These are phyloP conservation scores for Napeogenes sylphis DNA, from an alignment of 2,888 invertebrate genomes.

Conservation along the genomic window DNA sequence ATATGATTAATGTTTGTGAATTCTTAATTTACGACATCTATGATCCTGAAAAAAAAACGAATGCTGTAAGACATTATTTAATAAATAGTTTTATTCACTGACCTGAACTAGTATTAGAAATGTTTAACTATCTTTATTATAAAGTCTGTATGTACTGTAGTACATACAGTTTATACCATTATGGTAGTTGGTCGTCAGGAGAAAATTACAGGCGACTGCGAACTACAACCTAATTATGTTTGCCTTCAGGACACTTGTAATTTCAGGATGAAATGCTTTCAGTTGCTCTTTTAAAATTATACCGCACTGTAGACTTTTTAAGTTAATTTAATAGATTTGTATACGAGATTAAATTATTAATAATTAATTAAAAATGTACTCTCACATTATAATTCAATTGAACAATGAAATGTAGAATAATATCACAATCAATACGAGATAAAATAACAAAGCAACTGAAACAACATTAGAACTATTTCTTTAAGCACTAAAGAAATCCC, in stretches of 20 bases:
- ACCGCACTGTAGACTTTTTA: neutral
- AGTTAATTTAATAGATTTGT: too few species aligned
- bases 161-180: constrained; percentile 31
- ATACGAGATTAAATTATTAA: too few species aligned
- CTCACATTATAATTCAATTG: too few species aligned
- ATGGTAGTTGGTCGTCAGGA: constrained; percentile 35
- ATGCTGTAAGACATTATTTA: too few species aligned
- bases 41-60: too few species aligned
- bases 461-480: neutral
- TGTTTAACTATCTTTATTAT: constrained; percentile 19
- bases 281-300: constrained; percentile 10
- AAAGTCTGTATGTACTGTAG: constrained; percentile 8
- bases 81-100: too few species aligned
- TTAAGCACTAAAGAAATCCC: constrained; percentile 1
- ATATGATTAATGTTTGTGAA: too few species aligned
- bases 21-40: too few species aligned
- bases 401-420: too few species aligned
- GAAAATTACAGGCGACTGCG: constrained; percentile 46
- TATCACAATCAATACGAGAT: neutral
- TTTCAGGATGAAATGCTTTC: constrained; percentile 19
- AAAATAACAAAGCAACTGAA: neutral
- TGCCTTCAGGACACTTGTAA: constrained; percentile 30
- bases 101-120: constrained; percentile 12
- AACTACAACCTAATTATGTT: constrained; percentile 45
- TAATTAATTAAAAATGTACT: too few species aligned